These are phyloP conservation scores for Cataglyphis livida DNA, from an alignment of 2,888 invertebrate genomes.

Conservation along the genomic window DNA sequence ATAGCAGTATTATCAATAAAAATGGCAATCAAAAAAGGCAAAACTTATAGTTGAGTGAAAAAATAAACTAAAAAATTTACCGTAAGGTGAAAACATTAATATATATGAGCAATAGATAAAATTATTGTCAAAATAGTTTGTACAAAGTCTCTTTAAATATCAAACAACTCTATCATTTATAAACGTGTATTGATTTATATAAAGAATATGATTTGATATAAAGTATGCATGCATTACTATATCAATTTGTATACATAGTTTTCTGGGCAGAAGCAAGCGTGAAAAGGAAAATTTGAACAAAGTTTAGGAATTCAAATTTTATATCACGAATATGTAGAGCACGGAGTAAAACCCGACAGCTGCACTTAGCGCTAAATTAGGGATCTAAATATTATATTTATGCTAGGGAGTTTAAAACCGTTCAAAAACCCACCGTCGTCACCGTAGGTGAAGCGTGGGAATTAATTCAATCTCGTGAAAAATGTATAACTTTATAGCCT, in stretches of 20 bases:
- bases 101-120: neutral
- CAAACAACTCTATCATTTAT: neutral
- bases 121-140: neutral
- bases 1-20: conserved; percentile 13
- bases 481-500: conserved; percentile 17
- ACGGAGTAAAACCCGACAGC: neutral
- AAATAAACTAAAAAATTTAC: neutral
- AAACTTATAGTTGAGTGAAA: neutral
- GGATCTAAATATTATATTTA: conserved; percentile 33
- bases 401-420: conserved; percentile 1
- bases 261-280: neutral
- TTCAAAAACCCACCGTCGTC: conserved; percentile 4
- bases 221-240: neutral
- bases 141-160: neutral
- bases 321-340: neutral
- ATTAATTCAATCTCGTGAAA: conserved; percentile 45
- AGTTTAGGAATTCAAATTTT: conserved; percentile 9
- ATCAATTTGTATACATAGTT: neutral
- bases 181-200: neutral
- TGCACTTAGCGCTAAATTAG: conserved; percentile 29
- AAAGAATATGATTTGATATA: neutral
- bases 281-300: neutral
- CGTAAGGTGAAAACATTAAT: neutral
- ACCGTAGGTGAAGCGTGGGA: neutral
- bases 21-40: neutral